Conservation (phyloP, 2,797 vertebrate genomes). For the Oreochromis mossambicus region DNA sequence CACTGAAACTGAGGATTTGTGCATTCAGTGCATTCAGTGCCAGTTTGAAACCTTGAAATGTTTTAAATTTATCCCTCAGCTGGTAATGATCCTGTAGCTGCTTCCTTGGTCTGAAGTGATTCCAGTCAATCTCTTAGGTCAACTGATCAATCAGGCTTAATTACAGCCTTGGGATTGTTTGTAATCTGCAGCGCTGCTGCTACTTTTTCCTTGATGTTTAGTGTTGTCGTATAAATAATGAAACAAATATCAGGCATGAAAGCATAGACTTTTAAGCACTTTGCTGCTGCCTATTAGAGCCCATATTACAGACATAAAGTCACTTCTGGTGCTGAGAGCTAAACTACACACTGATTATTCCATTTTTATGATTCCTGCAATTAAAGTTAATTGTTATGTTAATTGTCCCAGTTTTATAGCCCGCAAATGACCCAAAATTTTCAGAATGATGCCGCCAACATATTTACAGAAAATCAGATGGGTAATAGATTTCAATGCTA, state of each 20-base stretch:
- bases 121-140: slow-evolving; percentile 50
- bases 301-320: not conserved
- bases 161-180: slow-evolving; percentile 54
- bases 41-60: not conserved
- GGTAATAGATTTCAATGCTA: not conserved
- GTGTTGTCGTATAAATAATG: not conserved
- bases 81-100: slow-evolving; percentile 42
- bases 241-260: not conserved
- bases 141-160: slow-evolving; percentile 65
- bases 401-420: not conserved
- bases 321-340: not conserved
- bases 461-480: not conserved
- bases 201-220: not conserved
- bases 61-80: slow-evolving; percentile 16
- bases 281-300: not conserved
- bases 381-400: not conserved
- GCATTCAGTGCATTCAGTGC: not conserved
- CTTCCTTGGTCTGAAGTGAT: slow-evolving; percentile 40
- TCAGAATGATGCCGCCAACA: not conserved
- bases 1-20: not conserved
- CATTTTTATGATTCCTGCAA: not conserved
- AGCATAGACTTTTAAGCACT: not conserved
- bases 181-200: slow-evolving; percentile 22
- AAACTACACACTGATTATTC: not conserved
- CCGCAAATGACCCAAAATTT: not conserved